Conservation (phyloP, 2,888 invertebrate genomes). For the Pyrochroa serraticornis region DNA sequence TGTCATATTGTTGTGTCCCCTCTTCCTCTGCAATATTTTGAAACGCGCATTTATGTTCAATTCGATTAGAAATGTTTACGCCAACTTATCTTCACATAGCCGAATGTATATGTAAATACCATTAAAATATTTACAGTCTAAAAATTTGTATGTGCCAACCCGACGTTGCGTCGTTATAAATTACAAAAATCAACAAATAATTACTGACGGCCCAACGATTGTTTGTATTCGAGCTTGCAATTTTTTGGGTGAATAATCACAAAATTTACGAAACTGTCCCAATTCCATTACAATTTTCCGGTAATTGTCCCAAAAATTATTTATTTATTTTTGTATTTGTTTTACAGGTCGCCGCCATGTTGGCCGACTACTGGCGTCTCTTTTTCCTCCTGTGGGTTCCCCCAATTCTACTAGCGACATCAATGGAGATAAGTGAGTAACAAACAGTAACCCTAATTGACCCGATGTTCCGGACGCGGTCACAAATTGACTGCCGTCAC, state of each 20-base stretch:
- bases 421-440: slow-evolving; percentile 52
- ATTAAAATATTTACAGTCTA: too few relatives aligned
- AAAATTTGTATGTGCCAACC: too few relatives aligned
- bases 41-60: too few relatives aligned
- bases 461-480: too few relatives aligned
- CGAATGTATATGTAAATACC: too few relatives aligned
- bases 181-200: neutral
- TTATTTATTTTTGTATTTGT: neutral
- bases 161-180: neutral
- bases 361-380: slow-evolving; percentile 50
- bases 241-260: neutral
- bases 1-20: too few relatives aligned
- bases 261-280: neutral
- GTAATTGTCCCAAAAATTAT: neutral
- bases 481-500: too few relatives aligned
- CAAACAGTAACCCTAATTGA: slow-evolving; percentile 2
- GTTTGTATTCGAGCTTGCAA: neutral
- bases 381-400: slow-evolving; percentile 49
- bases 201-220: neutral
- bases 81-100: too few relatives aligned
- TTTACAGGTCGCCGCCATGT: slow-evolving; percentile 47
- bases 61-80: too few relatives aligned
- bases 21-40: too few relatives aligned
- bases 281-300: neutral
- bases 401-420: slow-evolving; percentile 48